Percentiles rank a stretch among this genome's conserved stretches.
Conservation (phyloP, 2,113 vertebrate genomes). For the Numida meleagris region DNA sequence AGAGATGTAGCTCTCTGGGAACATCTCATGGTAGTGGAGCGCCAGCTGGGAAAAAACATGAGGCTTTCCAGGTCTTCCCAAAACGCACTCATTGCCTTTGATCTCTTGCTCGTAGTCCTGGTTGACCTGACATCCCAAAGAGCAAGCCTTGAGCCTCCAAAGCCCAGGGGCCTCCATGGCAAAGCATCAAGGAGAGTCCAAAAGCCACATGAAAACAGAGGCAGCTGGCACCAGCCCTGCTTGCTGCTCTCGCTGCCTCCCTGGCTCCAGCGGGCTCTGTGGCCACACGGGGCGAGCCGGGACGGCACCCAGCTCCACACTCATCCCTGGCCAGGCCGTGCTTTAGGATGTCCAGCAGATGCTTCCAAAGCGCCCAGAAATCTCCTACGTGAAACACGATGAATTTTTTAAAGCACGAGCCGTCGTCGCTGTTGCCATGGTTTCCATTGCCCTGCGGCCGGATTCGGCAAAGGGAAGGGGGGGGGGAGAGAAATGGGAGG, state of each 20-base stretch:
- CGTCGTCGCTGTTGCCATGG: slow-evolving; percentile 70
- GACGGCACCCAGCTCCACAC: fast-evolving
- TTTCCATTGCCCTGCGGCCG: slow-evolving; percentile 58
- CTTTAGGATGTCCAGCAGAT: not conserved
- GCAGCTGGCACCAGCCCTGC: fast-evolving
- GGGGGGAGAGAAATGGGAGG: no score
- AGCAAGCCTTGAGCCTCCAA: not conserved
- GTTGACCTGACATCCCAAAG: not conserved
- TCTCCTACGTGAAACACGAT: slow-evolving; percentile 19
- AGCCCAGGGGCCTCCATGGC: not conserved
- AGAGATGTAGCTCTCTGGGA: no score
- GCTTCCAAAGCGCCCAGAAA: slow-evolving; percentile 20
- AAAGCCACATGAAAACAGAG: not conserved
- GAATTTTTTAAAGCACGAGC: slow-evolving; percentile 64
- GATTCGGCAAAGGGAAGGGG: slow-evolving; percentile 38
- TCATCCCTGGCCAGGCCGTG: not conserved
- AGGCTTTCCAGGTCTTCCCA: not conserved
- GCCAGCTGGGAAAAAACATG: not conserved
- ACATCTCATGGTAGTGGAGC: not conserved
- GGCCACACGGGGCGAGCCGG: fast-evolving
- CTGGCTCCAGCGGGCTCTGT: not conserved
- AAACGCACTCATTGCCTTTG: not conserved
- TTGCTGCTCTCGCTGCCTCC: not conserved
- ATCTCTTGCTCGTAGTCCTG: not conserved
- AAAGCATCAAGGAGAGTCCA: not conserved